Conservation (phyloP, 2,888 invertebrate species). For the Carabus problematicus region DNA sequence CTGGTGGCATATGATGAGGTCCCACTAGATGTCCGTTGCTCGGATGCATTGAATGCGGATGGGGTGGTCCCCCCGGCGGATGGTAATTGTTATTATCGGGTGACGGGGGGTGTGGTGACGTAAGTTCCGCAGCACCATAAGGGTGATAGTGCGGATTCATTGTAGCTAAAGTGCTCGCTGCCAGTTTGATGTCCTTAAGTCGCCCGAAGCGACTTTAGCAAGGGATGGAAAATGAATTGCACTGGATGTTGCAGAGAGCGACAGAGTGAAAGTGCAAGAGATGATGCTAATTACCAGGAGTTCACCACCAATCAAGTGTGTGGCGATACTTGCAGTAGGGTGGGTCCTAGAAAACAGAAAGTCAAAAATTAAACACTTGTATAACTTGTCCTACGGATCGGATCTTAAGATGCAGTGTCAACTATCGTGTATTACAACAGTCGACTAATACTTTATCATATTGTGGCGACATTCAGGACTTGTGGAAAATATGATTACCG, state of each 20-base stretch:
- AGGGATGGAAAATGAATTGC: neutral
- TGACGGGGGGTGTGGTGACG: constrained; percentile 78
- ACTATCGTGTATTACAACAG: too few species aligned
- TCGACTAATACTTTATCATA: too few species aligned
- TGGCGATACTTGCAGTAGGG: neutral
- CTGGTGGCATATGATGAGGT: constrained; percentile 54
- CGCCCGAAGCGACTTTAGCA: constrained; percentile 31
- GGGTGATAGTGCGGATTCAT: constrained; percentile 93
- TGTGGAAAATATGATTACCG: too few species aligned
- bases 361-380: neutral
- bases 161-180: constrained; percentile 81
- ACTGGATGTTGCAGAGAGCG: too few species aligned
- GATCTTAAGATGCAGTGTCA: too few species aligned
- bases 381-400: too few species aligned
- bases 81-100: constrained; percentile 75
- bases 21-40: constrained; percentile 60
- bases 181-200: constrained; percentile 71
- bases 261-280: too few species aligned
- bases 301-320: constrained; percentile 6
- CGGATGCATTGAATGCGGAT: constrained; percentile 59
- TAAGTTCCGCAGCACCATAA: constrained; percentile 74
- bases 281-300: too few species aligned
- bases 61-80: constrained; percentile 59
- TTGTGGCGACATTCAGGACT: too few species aligned
- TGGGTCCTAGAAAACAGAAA: neutral